phyloP scores from a whole-genome alignment of 1,140 invertebrate genomes.

The Archivesica marissinica region DNA sequence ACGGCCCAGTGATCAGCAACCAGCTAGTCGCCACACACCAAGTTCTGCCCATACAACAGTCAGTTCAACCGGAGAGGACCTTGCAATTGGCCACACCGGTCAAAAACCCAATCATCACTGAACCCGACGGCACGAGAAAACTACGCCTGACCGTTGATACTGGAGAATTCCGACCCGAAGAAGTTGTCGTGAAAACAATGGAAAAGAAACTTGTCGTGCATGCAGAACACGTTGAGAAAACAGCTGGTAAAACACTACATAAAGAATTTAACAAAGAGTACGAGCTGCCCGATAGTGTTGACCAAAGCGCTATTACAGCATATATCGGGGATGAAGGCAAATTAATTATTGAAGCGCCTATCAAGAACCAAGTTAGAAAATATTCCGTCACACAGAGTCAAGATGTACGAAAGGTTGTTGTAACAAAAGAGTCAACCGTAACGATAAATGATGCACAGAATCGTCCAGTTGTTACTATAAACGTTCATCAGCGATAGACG shows the following conservation, averaged over 20 bases:
- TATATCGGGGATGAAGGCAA: constrained; percentile 81
- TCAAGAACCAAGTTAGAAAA: constrained; percentile 76
- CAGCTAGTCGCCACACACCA: constrained; percentile 67
- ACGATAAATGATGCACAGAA: constrained; percentile 79
- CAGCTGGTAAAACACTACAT: constrained; percentile 79
- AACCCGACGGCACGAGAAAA: constrained; percentile 79
- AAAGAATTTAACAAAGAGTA: constrained; percentile 84
- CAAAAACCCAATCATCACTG: constrained; percentile 80
- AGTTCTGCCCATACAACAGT: constrained; percentile 69
- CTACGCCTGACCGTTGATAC: constrained; percentile 80
- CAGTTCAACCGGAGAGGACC: constrained; percentile 52
- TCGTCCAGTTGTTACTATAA: constrained; percentile 79
- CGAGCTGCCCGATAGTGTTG: constrained; percentile 82
- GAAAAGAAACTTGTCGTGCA: constrained; percentile 82
- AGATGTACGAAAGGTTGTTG: constrained; percentile 78
- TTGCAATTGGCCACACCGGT: constrained; percentile 76
- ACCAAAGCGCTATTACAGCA: constrained; percentile 81
- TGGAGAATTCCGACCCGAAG: constrained; percentile 81
- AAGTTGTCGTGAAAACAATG: constrained; percentile 82
- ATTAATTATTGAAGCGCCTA: constrained; percentile 82
- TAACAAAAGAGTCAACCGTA: constrained; percentile 79
- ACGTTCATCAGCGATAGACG: constrained; percentile 72
- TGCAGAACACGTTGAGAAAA: constrained; percentile 82
- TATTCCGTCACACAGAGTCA: constrained; percentile 80
- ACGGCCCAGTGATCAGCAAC: constrained; percentile 72